Evolutionary conservation across 1,140 invertebrate genomes (phyloP).

Genomic region (Patella vulgata): DNA sequence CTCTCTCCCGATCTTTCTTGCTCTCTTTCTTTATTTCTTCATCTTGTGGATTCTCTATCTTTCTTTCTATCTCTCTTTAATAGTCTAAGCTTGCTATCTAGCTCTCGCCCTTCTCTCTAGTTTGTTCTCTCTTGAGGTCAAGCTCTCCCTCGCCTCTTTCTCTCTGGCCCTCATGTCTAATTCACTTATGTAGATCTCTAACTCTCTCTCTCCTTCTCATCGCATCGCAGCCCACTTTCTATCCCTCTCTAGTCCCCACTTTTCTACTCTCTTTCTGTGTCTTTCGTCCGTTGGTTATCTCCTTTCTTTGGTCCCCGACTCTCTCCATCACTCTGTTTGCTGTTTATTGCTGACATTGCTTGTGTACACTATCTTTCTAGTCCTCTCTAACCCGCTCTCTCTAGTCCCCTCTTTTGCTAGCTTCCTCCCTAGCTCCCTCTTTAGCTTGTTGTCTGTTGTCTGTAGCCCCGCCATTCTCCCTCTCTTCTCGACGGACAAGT

Average conservation of each 20-base stretch:
- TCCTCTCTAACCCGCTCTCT: too few relatives aligned
- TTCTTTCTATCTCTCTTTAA: background rate
- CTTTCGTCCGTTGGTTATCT: background rate
- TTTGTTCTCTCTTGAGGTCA: too few relatives aligned
- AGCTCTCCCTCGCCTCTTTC: too few relatives aligned
- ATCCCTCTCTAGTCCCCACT: too few relatives aligned
- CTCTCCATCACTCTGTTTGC: background rate
- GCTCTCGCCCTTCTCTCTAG: too few relatives aligned
- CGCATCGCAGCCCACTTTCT: too few relatives aligned
- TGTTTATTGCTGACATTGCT: too few relatives aligned
- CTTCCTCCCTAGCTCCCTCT: background rate
- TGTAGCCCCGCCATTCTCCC: background rate
- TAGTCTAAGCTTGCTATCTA: background rate
- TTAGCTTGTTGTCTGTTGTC: background rate
- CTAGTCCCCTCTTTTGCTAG: too few relatives aligned
- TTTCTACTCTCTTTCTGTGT: constrained; percentile 6
- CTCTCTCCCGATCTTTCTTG: too few relatives aligned
- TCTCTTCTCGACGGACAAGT: too few relatives aligned
- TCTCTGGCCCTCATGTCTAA: background rate
- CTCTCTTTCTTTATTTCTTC: background rate
- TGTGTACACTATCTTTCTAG: too few relatives aligned
- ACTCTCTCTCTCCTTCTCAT: constrained; percentile 9
- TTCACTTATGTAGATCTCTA: constrained; percentile 3
- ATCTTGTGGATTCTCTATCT: background rate
- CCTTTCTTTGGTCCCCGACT: background rate